Percentiles rank a stretch among this genome's conserved stretches.
These are phyloP conservation scores for Agelaius tricolor DNA, from an alignment of 2,113 vertebrate genomes.

Conservation along the genomic window DNA sequence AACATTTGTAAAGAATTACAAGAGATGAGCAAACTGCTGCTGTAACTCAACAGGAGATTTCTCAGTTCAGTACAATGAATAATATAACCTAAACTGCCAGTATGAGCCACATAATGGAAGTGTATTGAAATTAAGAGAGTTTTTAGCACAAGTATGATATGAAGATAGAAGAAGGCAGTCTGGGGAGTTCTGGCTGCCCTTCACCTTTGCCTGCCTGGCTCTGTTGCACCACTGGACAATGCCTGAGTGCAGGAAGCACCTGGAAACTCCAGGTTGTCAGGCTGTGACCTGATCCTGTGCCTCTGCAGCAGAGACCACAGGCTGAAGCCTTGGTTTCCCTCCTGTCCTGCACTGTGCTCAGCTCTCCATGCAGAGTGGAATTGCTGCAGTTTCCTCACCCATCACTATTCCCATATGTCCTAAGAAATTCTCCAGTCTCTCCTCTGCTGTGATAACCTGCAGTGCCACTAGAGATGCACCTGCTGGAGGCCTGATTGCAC, in stretches of 20 bases:
- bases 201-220: background rate
- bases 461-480: background rate
- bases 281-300: background rate
- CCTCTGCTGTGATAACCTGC: background rate
- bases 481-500: background rate
- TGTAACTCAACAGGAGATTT: background rate
- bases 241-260: background rate
- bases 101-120: background rate
- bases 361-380: background rate
- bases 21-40: background rate
- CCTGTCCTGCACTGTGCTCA: accelerated
- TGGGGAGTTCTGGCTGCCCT: background rate
- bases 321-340: background rate
- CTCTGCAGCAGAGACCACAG: background rate
- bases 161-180: background rate
- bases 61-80: background rate
- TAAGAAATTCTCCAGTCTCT: background rate
- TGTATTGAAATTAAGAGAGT: background rate
- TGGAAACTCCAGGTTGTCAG: background rate
- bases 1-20: background rate
- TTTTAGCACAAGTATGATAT: background rate
- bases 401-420: background rate
- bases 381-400: background rate
- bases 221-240: accelerated
- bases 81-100: background rate